Percentiles rank a stretch among this genome's conserved stretches.
These are phyloP conservation scores for Elysia chlorotica DNA, from an alignment of 1,140 invertebrate species.

Conservation along the genomic window DNA sequence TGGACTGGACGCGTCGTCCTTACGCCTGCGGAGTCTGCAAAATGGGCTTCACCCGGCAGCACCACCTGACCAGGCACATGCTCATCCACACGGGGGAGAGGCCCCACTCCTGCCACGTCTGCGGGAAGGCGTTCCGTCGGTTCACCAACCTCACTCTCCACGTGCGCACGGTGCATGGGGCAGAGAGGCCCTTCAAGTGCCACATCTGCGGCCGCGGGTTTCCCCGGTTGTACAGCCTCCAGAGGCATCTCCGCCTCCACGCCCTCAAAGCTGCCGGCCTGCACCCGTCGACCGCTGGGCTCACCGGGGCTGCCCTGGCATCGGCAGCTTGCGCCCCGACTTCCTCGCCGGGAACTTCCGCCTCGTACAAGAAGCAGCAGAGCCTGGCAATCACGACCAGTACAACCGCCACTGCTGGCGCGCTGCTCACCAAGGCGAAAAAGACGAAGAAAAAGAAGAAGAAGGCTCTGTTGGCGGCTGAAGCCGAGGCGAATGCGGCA, in stretches of 20 bases:
- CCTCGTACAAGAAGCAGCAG: slow-evolving; percentile 10
- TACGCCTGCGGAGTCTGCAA: slow-evolving; percentile 21
- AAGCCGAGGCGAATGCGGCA: no score
- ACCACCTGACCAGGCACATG: slow-evolving; percentile 19
- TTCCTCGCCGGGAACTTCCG: no score
- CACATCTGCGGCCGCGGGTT: slow-evolving; percentile 13
- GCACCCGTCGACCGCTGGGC: no score
- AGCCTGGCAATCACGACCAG: no score
- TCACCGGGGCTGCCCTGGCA: no score
- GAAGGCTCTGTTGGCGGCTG: no score
- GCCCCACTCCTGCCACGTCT: slow-evolving; percentile 18
- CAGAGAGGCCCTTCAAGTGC: slow-evolving; percentile 16
- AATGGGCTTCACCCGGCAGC: slow-evolving; percentile 12
- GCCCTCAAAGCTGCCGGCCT: no score
- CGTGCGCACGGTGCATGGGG: slow-evolving; percentile 17
- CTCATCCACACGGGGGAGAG: slow-evolving; percentile 20
- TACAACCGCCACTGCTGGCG: no score
- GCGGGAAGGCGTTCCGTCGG: slow-evolving; percentile 20
- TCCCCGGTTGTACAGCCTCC: slow-evolving; percentile 18
- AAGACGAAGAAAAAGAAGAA: not conserved
- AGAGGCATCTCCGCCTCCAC: slow-evolving; percentile 13
- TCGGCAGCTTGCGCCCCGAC: no score
- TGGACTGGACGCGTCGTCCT: slow-evolving; percentile 9
- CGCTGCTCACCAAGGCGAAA: not conserved
- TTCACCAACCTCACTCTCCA: slow-evolving; percentile 17